These are phyloP conservation scores for Columba janthina DNA, from an alignment of 2,113 vertebrate species.

Conservation along the genomic window DNA sequence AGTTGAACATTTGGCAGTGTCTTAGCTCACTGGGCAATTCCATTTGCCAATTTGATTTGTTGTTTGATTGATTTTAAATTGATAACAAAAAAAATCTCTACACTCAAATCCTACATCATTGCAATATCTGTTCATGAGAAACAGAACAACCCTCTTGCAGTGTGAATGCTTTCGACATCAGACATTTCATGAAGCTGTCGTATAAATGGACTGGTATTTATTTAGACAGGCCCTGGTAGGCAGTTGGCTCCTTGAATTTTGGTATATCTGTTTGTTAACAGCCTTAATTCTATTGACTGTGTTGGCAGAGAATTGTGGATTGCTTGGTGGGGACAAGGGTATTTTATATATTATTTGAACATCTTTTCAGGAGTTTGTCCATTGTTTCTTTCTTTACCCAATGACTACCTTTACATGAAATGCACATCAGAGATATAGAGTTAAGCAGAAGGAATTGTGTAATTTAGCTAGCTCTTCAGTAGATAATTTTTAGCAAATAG, in stretches of 20 bases:
- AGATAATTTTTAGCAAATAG: neutral
- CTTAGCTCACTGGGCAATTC: neutral
- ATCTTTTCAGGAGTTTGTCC: slow-evolving; percentile 32
- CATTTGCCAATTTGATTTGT: neutral
- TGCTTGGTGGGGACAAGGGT: neutral
- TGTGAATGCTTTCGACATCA: neutral
- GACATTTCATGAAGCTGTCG: neutral
- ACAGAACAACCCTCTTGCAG: neutral
- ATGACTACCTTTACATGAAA: neutral
- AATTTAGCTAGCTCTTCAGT: slow-evolving; percentile 3
- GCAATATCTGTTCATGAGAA: neutral
- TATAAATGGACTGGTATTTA: neutral
- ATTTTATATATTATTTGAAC: neutral
- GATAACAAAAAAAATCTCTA: neutral
- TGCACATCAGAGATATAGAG: neutral
- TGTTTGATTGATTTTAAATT: neutral
- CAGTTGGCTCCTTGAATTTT: slow-evolving; percentile 6
- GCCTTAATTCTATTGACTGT: neutral
- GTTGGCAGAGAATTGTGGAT: neutral
- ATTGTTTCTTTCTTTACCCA: slow-evolving; percentile 27
- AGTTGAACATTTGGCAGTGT: neutral
- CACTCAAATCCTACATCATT: neutral
- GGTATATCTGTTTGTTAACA: neutral
- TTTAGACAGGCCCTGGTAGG: neutral
- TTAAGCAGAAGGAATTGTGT: slow-evolving; percentile 16